Base-by-base conservation (phyloP, 2,888 invertebrate genomes). In the Drosophila buzzatii region DNA sequence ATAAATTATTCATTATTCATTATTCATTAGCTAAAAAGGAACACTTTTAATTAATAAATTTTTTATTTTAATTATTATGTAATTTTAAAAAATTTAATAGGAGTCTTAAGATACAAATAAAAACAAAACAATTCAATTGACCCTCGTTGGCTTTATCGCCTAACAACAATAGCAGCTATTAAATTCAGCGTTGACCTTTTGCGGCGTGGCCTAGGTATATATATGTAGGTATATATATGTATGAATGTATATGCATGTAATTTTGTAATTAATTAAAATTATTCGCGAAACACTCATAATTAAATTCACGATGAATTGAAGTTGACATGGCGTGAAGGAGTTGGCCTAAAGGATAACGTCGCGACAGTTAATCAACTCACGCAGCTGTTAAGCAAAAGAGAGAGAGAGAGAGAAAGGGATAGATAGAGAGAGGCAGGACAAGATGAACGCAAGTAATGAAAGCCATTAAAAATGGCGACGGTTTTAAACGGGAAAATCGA, bases 401-500 rank as follows among this genome's bases (percentile, higher is more conserved):
- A 16, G 8, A 35, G 16, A 35, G 12, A 52, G 14, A 52, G 16
- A n/a, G 23, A n/a, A 4, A 37, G 37, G 12, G 4, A 9, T 23
- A 27, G n/a, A n/a, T 7, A 23, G 39, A 27, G 7, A n/a, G 55
- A 39, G 12, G n/a, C 37, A 39, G n/a, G 10, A 51, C 71, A 75
- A 66, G 81, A 83, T 65, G 68, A 81, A 66, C 74, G 55, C 73
- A 67, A 81, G 75, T 81, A 89, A 85, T 89, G 85, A 89, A 89
- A 84, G 68, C 71, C 85, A 85, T 89, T 89, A 85, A 85, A 87
- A 87, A 89, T 81, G 90, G 79, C 79, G 79, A 45, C 73, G 85
- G 71, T 75, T 87, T 73, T 76, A 76, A 62, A 57, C 39, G 49
- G 69, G 80, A 85, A 85, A 85, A 89, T 85, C 85, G 85, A 85